Evolutionary conservation across 2,797 vertebrate genomes (phyloP).

Genomic region (Lepilemur septentrionalis): DNA sequence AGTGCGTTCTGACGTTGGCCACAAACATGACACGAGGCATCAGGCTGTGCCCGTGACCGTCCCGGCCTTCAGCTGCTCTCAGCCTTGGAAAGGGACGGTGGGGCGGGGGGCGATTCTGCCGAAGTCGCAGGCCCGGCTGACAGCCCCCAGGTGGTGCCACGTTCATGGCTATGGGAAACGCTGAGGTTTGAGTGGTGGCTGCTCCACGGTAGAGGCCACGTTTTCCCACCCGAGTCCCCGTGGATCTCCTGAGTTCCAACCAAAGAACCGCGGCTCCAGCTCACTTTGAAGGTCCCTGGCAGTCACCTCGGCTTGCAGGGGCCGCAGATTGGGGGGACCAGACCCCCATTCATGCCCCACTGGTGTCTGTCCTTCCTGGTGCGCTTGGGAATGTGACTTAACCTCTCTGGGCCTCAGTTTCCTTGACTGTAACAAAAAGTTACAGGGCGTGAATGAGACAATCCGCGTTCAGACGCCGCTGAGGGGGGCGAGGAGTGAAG

Average conservation of each 20-base stretch:
- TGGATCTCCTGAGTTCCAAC: neutral
- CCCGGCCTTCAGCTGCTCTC: too few species aligned
- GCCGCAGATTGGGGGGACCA: neutral
- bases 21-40: too few species aligned
- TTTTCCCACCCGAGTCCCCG: neutral
- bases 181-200: too few species aligned
- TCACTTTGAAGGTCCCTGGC: neutral
- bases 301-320: neutral
- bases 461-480: fast-evolving
- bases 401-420: neutral
- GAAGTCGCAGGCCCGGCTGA: fast-evolving
- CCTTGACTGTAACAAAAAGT: neutral
- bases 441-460: too few species aligned
- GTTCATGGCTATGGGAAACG: neutral
- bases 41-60: too few species aligned
- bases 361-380: neutral
- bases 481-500: too few species aligned
- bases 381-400: neutral
- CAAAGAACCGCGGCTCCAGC: neutral
- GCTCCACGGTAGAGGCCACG: neutral
- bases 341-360: neutral
- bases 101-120: neutral
- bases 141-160: fast-evolving
- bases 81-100: too few species aligned
- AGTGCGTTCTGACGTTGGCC: fast-evolving